phyloP scores from a whole-genome alignment of 92 coral and sea anemone species.

The Epizoanthus rinbou region DNA sequence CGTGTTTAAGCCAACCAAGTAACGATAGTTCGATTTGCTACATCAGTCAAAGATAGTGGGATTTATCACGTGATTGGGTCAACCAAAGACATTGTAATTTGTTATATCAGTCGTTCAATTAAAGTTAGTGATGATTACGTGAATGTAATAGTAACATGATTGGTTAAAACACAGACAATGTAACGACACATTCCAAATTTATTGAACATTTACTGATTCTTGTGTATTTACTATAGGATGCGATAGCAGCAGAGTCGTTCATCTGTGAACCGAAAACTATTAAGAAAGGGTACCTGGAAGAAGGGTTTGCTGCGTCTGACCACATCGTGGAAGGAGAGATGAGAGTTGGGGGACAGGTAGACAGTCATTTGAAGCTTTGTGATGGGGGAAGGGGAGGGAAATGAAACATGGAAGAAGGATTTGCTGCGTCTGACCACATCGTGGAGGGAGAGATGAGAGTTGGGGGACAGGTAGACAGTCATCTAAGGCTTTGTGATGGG shows the following conservation, averaged over 20 bases:
- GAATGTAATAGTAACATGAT: too few species aligned
- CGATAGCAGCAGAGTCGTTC: constrained; percentile 75
- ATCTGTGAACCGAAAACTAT: constrained; percentile 26
- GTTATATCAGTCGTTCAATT: too few species aligned
- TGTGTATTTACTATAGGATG: constrained; percentile 56
- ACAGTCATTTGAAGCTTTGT: neutral
- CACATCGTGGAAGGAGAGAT: constrained; percentile 86
- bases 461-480: constrained; percentile 75
- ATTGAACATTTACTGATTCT: neutral
- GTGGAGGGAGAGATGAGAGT: constrained; percentile 86
- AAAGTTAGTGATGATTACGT: too few species aligned
- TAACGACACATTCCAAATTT: neutral
- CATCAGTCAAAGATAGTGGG: too few species aligned
- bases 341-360: constrained; percentile 87
- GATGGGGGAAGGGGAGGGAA: too few species aligned
- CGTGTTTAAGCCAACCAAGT: too few species aligned
- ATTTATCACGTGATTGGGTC: too few species aligned
- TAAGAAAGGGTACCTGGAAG: constrained; percentile 71
- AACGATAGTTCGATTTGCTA: too few species aligned
- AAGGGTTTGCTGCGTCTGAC: constrained; percentile 72
- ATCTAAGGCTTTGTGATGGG: too few species aligned
- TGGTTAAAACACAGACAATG: too few species aligned
- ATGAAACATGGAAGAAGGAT: constrained; percentile 72
- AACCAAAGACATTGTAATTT: too few species aligned
- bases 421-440: constrained; percentile 74